Conservation (phyloP, 2,113 vertebrate species). For the Cyanocitta stelleri region DNA sequence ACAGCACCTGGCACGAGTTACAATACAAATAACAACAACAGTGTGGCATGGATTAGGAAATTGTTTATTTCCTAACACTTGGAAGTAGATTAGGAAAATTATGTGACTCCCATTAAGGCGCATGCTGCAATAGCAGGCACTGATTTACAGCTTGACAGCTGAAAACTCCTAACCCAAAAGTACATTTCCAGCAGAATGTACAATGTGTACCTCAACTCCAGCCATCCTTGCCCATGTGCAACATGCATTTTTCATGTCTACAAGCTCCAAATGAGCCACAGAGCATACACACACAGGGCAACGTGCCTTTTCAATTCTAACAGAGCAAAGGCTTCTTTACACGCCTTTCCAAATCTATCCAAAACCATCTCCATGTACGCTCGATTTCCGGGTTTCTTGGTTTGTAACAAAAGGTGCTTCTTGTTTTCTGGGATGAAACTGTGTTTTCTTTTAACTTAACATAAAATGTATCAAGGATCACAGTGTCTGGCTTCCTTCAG, state of each 20-base stretch:
- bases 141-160: background rate
- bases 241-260: background rate
- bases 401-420: background rate
- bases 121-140: background rate
- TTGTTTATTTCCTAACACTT: background rate
- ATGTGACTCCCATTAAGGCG: background rate
- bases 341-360: background rate
- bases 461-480: background rate
- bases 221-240: background rate
- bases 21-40: background rate
- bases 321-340: background rate
- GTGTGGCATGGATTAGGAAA: background rate
- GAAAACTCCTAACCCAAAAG: background rate
- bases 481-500: background rate
- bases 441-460: background rate
- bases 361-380: background rate
- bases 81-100: background rate
- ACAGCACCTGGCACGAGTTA: background rate
- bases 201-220: fast-evolving
- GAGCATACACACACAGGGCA: background rate
- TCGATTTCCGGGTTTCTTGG: fast-evolving
- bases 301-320: fast-evolving
- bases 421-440: background rate
- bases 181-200: fast-evolving
- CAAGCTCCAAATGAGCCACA: background rate